phyloP scores from a whole-genome alignment of 2,888 invertebrate genomes.

The Ischnus inquisitorius region DNA sequence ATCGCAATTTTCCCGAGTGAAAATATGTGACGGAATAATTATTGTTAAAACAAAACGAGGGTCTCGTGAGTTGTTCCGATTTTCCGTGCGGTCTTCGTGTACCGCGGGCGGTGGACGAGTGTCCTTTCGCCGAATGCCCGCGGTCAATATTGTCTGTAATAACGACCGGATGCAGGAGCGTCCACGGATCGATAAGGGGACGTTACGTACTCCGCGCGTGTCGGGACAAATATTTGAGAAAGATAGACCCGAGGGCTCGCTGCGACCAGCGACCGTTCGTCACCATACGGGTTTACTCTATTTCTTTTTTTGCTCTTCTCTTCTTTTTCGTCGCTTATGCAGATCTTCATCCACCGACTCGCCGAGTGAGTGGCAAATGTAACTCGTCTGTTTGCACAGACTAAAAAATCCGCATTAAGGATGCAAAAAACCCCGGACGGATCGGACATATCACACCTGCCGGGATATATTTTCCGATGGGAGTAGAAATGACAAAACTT shows the following conservation, averaged over 20 bases:
- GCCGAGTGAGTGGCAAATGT: constrained; percentile 20
- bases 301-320: constrained; percentile 35
- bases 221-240: constrained; percentile 67
- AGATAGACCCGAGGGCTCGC: constrained; percentile 59
- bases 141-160: constrained; percentile 76
- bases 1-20: neutral
- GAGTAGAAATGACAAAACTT: neutral
- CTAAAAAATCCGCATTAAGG: constrained; percentile 2
- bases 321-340: constrained; percentile 15
- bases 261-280: constrained; percentile 15
- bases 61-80: constrained; percentile 12
- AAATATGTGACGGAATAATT: neutral
- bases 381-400: constrained; percentile 14
- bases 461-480: neutral
- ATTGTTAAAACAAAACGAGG: neutral
- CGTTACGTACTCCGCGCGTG: constrained; percentile 73
- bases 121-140: constrained; percentile 63
- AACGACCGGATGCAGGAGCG: constrained; percentile 75
- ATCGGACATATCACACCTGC: neutral
- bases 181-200: constrained; percentile 75
- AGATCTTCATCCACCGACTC: neutral
- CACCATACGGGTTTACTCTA: constrained; percentile 29
- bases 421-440: constrained; percentile 2
- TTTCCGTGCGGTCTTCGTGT: neutral
- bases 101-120: neutral